A percentile compares a stretch with the other conserved stretches of the same genome.
Evolutionary conservation across 2,113 vertebrate genomes (phyloP).

Genomic region (Meles meles): DNA sequence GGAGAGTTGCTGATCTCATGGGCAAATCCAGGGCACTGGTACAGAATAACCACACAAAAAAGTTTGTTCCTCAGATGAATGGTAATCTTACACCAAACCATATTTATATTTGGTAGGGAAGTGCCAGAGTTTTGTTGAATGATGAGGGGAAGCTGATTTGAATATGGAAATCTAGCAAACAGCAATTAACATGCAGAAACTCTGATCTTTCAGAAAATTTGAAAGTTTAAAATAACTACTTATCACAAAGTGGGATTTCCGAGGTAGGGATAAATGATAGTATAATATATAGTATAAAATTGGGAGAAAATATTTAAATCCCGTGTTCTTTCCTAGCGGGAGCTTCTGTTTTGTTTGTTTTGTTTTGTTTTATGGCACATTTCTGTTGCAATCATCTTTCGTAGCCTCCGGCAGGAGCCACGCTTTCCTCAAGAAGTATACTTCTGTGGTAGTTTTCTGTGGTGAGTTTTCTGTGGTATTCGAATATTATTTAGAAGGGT

Average conservation of each 20-base stretch:
- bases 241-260: slow-evolving; percentile 4
- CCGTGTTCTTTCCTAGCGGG: background rate
- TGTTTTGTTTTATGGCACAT: background rate
- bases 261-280: background rate
- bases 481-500: background rate
- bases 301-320: background rate
- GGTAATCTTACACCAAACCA: background rate
- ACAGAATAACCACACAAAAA: background rate
- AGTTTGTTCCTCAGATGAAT: background rate
- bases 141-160: background rate
- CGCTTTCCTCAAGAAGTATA: background rate
- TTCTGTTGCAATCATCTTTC: background rate
- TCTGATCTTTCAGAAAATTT: background rate
- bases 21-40: background rate
- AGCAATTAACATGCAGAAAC: background rate
- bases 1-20: background rate
- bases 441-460: too few relatives aligned
- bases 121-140: background rate
- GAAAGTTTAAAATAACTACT: background rate
- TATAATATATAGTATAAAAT: background rate
- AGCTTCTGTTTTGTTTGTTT: background rate
- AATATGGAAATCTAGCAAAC: background rate
- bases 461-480: background rate
- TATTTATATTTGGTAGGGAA: background rate
- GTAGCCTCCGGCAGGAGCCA: background rate